phyloP scores from a whole-genome alignment of 2,888 invertebrate genomes.

The Drosophila falleni region DNA sequence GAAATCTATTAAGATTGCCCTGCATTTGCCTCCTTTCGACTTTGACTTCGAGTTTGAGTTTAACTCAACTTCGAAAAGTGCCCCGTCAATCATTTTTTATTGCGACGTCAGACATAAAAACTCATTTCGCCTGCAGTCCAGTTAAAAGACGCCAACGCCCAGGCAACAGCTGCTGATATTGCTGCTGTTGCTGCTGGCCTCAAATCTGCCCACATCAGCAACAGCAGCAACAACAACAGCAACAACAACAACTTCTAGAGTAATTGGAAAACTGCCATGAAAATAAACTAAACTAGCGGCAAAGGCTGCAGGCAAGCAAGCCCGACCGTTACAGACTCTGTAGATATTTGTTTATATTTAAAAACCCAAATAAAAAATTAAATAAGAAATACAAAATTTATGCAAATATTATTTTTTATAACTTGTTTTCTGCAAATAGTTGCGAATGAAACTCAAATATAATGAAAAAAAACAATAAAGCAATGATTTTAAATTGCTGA shows the following conservation, averaged over 20 bases:
- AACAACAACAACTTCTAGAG: conserved; percentile 46
- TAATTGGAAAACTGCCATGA: conserved; percentile 77
- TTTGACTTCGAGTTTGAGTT: conserved; percentile 46
- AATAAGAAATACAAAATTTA: too few species aligned
- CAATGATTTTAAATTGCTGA: too few species aligned
- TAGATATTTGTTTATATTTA: background rate
- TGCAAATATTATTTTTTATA: too few species aligned
- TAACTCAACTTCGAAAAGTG: conserved; percentile 54
- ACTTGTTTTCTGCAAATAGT: too few species aligned
- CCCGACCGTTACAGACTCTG: background rate
- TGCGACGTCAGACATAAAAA: conserved; percentile 77
- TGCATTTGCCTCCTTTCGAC: conserved; percentile 23
- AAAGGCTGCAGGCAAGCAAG: background rate
- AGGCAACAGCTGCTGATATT: conserved; percentile 32
- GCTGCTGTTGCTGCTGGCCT: conserved; percentile 33
- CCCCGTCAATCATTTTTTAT: conserved; percentile 80
- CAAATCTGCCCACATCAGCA: conserved; percentile 71
- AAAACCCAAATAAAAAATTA: background rate
- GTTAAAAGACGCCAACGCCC: conserved; percentile 58
- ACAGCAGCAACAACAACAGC: conserved; percentile 38
- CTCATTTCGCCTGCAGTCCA: conserved; percentile 76
- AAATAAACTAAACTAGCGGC: conserved; percentile 65
- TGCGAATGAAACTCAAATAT: too few species aligned
- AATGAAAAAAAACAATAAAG: too few species aligned
- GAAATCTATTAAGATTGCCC: conserved; percentile 74